Percentiles rank a stretch among this genome's conserved stretches.
Evolutionary conservation across 2,113 vertebrate species (phyloP).

Genomic region (Salvator merianae): DNA sequence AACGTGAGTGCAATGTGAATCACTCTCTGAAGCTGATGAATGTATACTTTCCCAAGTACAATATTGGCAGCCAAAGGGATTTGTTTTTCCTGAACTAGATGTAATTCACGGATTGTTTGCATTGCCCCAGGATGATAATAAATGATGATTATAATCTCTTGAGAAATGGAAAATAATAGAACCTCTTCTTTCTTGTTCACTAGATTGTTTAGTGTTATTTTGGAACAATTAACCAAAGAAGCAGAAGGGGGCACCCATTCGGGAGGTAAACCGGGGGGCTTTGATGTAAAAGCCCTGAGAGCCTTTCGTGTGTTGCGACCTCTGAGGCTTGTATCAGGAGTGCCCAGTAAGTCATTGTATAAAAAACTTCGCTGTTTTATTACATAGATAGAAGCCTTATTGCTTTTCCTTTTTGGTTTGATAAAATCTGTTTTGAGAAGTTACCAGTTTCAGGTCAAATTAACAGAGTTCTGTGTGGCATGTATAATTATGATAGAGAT

Average conservation of each 20-base stretch:
- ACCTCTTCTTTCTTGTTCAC: slow-evolving; percentile 65
- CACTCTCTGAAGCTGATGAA: neutral
- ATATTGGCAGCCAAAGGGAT: slow-evolving; percentile 31
- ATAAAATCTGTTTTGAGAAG: neutral
- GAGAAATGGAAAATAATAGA: slow-evolving; percentile 50
- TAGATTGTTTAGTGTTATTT: slow-evolving; percentile 98
- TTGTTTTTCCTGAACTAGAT: slow-evolving; percentile 28
- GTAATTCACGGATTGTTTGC: slow-evolving; percentile 17
- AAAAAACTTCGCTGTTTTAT: too few relatives aligned
- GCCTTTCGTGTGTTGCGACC: slow-evolving; percentile 98
- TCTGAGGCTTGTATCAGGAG: slow-evolving; percentile 98
- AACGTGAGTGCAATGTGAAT: neutral
- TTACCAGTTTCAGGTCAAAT: neutral
- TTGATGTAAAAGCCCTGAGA: slow-evolving; percentile 98
- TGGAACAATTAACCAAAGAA: slow-evolving; percentile 98
- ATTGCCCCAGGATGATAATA: neutral
- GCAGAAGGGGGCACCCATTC: slow-evolving; percentile 82
- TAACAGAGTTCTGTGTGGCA: slow-evolving; percentile 4
- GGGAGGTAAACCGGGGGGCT: slow-evolving; percentile 93
- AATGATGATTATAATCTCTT: slow-evolving; percentile 23
- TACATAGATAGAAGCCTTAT: neutral
- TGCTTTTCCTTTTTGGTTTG: slow-evolving; percentile 16
- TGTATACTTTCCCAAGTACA: slow-evolving; percentile 9
- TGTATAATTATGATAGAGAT: slow-evolving; percentile 34
- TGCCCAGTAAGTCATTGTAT: slow-evolving; percentile 89